Evolutionary conservation across 2,888 invertebrate genomes (phyloP).

Genomic region (Ethmia dodecea): DNA sequence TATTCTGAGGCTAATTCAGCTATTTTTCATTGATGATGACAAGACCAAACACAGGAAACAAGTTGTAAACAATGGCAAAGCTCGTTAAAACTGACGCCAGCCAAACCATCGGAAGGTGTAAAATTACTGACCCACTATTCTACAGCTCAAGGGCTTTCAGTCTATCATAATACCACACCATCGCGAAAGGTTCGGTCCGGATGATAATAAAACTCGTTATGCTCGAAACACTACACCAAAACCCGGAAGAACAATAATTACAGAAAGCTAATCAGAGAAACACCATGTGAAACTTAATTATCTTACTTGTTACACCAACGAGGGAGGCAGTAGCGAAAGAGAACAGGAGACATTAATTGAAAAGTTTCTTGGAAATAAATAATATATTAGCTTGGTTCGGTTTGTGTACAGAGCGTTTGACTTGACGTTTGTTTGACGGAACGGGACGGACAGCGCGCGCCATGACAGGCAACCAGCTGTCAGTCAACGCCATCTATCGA

Average conservation of each 20-base stretch:
- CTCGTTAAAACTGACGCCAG: constrained; percentile 41
- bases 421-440: constrained; percentile 41
- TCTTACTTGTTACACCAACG: constrained; percentile 44
- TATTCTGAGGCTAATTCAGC: no score
- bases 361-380: constrained; percentile 63
- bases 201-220: constrained; percentile 42
- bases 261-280: constrained; percentile 55
- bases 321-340: constrained; percentile 30
- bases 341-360: constrained; percentile 43
- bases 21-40: constrained; percentile 49
- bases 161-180: constrained; percentile 28
- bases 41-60: constrained; percentile 62
- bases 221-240: constrained; percentile 47
- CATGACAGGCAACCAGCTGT: constrained; percentile 31
- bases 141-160: constrained; percentile 28
- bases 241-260: constrained; percentile 54
- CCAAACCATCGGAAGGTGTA: constrained; percentile 28
- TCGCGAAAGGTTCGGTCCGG: constrained; percentile 33
- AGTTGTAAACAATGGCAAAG: constrained; percentile 64
- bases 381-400: constrained; percentile 70
- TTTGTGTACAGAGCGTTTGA: constrained; percentile 59
- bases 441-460: constrained; percentile 17
- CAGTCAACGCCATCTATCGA: constrained; percentile 50
- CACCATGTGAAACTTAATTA: constrained; percentile 34
- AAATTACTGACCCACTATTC: constrained; percentile 30